A percentile compares a stretch with the other conserved stretches of the same genome.
phyloP scores from a whole-genome alignment of 2,888 invertebrate species.

The Spodoptera picta region DNA sequence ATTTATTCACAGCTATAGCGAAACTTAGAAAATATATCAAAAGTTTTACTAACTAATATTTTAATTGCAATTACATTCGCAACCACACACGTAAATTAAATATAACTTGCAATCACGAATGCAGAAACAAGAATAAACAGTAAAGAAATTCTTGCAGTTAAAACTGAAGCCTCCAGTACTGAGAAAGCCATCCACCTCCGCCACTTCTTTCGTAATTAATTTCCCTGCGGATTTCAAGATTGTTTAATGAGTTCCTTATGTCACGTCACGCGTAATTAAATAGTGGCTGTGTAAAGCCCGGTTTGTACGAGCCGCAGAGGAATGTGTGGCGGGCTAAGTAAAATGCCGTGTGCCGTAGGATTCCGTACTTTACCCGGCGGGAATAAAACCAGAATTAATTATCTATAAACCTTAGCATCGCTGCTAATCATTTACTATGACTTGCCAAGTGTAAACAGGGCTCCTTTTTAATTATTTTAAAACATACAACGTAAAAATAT shows the following conservation, averaged over 20 bases:
- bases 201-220: constrained; percentile 22
- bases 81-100: not conserved
- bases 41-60: not conserved
- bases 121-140: not conserved
- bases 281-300: constrained; percentile 42
- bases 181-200: not conserved
- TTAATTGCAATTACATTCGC: too few species aligned
- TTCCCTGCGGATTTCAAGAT: constrained; percentile 28
- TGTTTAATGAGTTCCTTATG: constrained; percentile 31
- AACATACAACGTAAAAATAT: not conserved
- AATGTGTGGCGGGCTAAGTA: constrained; percentile 28
- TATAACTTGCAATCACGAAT: too few species aligned
- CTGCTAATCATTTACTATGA: too few species aligned
- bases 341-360: constrained; percentile 24
- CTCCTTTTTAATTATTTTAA: too few species aligned
- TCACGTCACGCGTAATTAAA: constrained; percentile 37
- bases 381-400: constrained; percentile 3
- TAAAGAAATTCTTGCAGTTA: not conserved
- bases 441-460: too few species aligned
- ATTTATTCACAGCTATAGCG: too few species aligned
- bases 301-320: constrained; percentile 27
- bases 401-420: not conserved
- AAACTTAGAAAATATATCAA: not conserved
- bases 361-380: constrained; percentile 4
- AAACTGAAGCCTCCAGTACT: too few species aligned